phyloP scores from a whole-genome alignment of 53 echinoderm and acorn worm species.

The Crossaster papposus region DNA sequence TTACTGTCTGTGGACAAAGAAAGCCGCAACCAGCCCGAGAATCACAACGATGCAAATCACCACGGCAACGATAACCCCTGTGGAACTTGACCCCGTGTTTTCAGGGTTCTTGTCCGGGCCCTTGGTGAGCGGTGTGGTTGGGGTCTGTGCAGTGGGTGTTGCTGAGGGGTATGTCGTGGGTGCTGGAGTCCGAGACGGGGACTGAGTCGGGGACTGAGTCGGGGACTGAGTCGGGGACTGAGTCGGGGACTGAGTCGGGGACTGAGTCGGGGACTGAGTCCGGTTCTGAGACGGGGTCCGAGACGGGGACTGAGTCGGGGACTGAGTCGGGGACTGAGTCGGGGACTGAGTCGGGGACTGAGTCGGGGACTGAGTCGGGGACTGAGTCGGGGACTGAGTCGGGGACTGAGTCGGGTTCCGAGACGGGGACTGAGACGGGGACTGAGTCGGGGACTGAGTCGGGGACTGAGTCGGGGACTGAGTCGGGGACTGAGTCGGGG shows the following conservation, averaged over 20 bases:
- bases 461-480: background rate
- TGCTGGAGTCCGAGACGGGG: background rate
- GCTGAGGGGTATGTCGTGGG: background rate
- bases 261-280: too few relatives aligned
- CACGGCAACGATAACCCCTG: slow-evolving; percentile 58
- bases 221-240: too few relatives aligned
- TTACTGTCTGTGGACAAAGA: slow-evolving; percentile 50
- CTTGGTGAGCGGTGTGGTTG: too few relatives aligned
- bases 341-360: too few relatives aligned
- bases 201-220: background rate
- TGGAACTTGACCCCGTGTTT: background rate
- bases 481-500: background rate
- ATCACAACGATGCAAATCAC: slow-evolving; percentile 43
- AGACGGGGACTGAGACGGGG: background rate
- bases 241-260: background rate
- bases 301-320: too few relatives aligned
- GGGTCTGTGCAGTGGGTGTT: too few relatives aligned
- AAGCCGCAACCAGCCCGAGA: slow-evolving; percentile 28
- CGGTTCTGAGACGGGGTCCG: too few relatives aligned
- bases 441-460: too few relatives aligned
- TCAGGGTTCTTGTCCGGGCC: slow-evolving; percentile 12
- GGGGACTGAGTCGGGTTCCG: too few relatives aligned
- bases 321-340: too few relatives aligned
- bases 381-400: background rate
- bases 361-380: too few relatives aligned